Percentiles rank a stretch among this genome's conserved stretches.
Evolutionary conservation across 2,113 vertebrate genomes (phyloP).

Genomic region (Rhinopomastus cyanomelas): DNA sequence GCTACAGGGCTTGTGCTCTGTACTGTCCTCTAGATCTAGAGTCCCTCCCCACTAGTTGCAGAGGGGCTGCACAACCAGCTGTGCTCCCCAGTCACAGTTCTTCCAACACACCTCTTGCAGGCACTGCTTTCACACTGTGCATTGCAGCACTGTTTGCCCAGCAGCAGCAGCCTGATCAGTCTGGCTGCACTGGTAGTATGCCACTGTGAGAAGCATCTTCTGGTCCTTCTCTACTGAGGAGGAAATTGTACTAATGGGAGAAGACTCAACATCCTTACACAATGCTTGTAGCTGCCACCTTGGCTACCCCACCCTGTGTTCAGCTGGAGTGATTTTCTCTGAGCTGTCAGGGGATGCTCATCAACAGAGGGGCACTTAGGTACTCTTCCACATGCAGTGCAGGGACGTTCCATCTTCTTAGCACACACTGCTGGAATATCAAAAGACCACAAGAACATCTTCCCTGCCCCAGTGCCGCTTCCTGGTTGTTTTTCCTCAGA

Average conservation of each 20-base stretch:
- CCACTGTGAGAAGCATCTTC: not conserved
- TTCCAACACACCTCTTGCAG: fast-evolving
- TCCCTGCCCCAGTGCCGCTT: not conserved
- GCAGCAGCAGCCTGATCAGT: not conserved
- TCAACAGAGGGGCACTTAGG: not conserved
- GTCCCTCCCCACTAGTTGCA: fast-evolving
- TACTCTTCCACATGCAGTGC: not conserved
- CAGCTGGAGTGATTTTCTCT: not conserved
- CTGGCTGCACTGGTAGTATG: not conserved
- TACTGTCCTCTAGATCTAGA: not conserved
- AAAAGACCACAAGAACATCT: not conserved
- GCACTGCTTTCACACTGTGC: not conserved
- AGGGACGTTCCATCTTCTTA: not conserved
- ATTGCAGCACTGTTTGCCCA: not conserved
- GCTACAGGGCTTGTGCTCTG: not conserved
- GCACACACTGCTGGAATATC: not conserved
- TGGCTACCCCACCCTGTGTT: not conserved
- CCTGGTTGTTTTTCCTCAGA: no score
- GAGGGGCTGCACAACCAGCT: not conserved
- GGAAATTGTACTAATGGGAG: not conserved
- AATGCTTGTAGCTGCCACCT: not conserved
- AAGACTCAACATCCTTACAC: not conserved
- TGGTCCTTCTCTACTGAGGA: not conserved
- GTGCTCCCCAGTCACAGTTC: not conserved
- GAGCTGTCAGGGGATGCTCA: not conserved